A percentile compares a stretch with the other conserved stretches of the same genome.
Conservation (phyloP, 2,888 invertebrate species). For the Archaeoteleia sp. region DNA sequence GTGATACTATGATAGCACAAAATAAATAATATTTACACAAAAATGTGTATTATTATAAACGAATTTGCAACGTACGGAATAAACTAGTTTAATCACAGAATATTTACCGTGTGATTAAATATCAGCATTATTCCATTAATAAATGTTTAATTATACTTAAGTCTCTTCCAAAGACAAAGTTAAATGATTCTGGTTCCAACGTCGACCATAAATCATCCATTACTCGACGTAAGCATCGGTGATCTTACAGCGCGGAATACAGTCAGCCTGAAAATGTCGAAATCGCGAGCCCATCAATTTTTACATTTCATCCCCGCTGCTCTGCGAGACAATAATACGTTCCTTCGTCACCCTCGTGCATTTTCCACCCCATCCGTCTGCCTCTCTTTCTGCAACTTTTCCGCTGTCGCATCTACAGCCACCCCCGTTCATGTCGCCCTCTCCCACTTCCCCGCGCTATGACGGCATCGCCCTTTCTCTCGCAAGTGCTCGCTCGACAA, state of each 20-base stretch:
- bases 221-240: conserved; percentile 16
- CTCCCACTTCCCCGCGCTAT: conserved; percentile 4
- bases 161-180: conserved; percentile 6
- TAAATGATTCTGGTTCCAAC: conserved; percentile 28
- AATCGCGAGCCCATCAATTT: conserved; percentile 7
- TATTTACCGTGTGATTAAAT: no score
- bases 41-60: no score
- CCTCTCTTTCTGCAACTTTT: conserved; percentile 31
- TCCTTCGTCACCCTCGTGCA: conserved; percentile 35
- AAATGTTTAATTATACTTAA: conserved; percentile 18
- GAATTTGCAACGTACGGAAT: no score
- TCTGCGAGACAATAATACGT: conserved; percentile 27
- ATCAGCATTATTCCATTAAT: conserved; percentile 19
- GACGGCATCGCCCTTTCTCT: conserved; percentile 19
- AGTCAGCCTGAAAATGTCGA: neutral
- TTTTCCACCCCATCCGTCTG: conserved; percentile 48
- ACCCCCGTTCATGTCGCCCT: neutral
- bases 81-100: no score
- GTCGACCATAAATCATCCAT: conserved; percentile 23
- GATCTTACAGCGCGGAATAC: conserved; percentile 20
- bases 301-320: conserved; percentile 2
- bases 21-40: no score
- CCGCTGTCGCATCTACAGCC: conserved; percentile 5
- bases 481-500: conserved; percentile 57
- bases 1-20: no score